Percentiles rank a stretch among this genome's conserved stretches.
These are phyloP conservation scores for Etheostoma perlongum DNA, from an alignment of 2,797 vertebrate genomes.

Conservation along the genomic window DNA sequence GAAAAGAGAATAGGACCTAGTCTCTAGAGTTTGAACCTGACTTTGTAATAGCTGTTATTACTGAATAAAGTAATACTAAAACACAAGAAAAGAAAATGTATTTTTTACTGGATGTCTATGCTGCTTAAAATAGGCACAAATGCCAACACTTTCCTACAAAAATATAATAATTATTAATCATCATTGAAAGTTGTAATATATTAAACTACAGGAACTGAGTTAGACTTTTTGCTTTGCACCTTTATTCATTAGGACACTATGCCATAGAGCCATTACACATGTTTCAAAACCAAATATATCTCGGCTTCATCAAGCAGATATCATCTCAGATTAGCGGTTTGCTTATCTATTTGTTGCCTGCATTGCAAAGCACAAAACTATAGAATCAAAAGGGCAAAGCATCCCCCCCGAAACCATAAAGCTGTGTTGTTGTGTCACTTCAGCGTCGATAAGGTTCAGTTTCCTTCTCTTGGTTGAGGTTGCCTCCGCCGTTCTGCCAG, in stretches of 20 bases:
- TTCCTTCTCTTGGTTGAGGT: no score
- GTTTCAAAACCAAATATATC: not conserved
- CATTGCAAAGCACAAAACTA: not conserved
- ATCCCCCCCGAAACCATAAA: not conserved
- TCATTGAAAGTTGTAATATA: not conserved
- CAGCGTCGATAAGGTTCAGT: not conserved
- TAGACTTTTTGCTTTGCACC: not conserved
- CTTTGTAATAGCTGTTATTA: no score
- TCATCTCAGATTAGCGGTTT: not conserved
- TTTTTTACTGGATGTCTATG: not conserved
- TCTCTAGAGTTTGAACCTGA: no score
- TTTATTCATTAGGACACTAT: conserved; percentile 22
- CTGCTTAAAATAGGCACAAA: not conserved
- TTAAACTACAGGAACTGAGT: not conserved
- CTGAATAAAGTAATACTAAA: no score
- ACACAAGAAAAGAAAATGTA: not conserved
- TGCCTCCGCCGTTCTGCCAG: no score
- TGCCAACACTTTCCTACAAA: not conserved
- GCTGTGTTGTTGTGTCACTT: not conserved
- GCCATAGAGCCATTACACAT: not conserved
- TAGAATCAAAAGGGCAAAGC: not conserved
- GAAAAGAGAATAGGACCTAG: no score
- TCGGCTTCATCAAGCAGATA: no score
- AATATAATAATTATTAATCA: not conserved
- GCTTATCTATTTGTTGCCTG: not conserved